Evolutionary conservation across 2,888 invertebrate species (phyloP).

Genomic region (Noctuana brunneofusca): DNA sequence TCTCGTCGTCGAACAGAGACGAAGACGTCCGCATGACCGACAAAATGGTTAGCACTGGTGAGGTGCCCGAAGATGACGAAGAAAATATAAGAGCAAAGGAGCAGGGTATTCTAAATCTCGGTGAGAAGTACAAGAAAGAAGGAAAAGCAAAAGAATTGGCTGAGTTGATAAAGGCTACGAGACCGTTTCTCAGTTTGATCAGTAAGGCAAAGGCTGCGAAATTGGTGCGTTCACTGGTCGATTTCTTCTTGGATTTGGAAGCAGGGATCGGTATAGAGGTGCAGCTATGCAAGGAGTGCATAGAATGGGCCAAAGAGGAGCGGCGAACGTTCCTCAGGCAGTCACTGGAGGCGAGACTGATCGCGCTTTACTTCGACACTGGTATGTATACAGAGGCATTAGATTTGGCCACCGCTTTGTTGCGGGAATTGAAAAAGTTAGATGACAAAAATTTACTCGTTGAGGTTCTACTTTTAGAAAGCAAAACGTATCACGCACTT

Average conservation of each 20-base stretch:
- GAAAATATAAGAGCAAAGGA: conserved; percentile 96
- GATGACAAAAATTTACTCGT: conserved; percentile 99
- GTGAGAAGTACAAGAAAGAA: conserved; percentile 95
- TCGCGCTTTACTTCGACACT: conserved; percentile 97
- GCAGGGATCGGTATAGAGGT: conserved; percentile 97
- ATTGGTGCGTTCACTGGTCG: conserved; percentile 97
- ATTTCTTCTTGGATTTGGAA: conserved; percentile 98
- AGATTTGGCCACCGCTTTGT: conserved; percentile 91
- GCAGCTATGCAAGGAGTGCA: conserved; percentile 97
- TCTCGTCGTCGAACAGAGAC: conserved; percentile 89
- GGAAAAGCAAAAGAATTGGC: conserved; percentile 96
- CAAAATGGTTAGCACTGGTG: conserved; percentile 90
- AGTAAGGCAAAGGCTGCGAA: conserved; percentile 99
- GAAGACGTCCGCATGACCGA: conserved; percentile 89
- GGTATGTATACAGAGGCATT: conserved; percentile 94
- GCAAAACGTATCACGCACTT: conserved; percentile 98
- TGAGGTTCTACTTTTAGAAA: conserved; percentile 98
- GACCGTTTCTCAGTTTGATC: conserved; percentile 96
- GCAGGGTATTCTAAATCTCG: conserved; percentile 95
- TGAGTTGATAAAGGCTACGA: conserved; percentile 95
- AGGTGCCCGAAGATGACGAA: conserved; percentile 91
- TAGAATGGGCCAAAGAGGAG: conserved; percentile 99
- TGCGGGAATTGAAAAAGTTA: conserved; percentile 98
- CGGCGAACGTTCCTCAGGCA: conserved; percentile 98
- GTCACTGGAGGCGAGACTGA: conserved; percentile 95